Conservation (phyloP, 2,797 vertebrate genomes). For the Eutrigla gurnardus region DNA sequence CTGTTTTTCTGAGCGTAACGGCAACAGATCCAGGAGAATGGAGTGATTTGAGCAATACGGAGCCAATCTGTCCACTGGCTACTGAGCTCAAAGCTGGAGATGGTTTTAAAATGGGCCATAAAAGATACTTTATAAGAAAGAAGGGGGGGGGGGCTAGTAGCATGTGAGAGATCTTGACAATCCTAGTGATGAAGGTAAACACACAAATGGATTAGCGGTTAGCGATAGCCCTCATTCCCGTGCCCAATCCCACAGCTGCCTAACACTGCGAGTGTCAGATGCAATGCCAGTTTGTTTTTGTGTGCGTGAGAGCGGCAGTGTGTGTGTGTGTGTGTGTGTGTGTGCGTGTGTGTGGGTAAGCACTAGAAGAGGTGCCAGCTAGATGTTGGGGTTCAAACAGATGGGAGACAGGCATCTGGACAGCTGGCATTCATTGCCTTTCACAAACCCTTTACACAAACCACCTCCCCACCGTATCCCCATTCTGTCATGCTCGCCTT, state of each 20-base stretch:
- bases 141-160: slow-evolving; percentile 25
- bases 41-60: slow-evolving; percentile 48
- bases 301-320: slow-evolving; percentile 28
- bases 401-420: slow-evolving; percentile 78
- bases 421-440: slow-evolving; percentile 76
- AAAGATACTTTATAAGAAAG: slow-evolving; percentile 51
- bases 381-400: slow-evolving; percentile 78
- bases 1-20: slow-evolving; percentile 43
- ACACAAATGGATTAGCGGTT: slow-evolving; percentile 71
- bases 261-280: slow-evolving; percentile 69
- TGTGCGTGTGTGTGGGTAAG: slow-evolving; percentile 38
- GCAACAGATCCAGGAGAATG: slow-evolving; percentile 44
- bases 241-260: slow-evolving; percentile 72
- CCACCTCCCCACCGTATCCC: slow-evolving; percentile 68
- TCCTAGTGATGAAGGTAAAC: slow-evolving; percentile 68
- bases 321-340: slow-evolving; percentile 10
- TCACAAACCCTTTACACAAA: slow-evolving; percentile 70
- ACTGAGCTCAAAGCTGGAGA: slow-evolving; percentile 45
- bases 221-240: slow-evolving; percentile 63
- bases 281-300: slow-evolving; percentile 65
- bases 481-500: slow-evolving; percentile 71
- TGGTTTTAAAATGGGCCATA: slow-evolving; percentile 59
- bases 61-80: slow-evolving; percentile 56
- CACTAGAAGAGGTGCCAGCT: slow-evolving; percentile 64
- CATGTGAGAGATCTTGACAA: slow-evolving; percentile 56